Conservation (phyloP, 2,888 invertebrate genomes). For the Tenthredo livida region DNA sequence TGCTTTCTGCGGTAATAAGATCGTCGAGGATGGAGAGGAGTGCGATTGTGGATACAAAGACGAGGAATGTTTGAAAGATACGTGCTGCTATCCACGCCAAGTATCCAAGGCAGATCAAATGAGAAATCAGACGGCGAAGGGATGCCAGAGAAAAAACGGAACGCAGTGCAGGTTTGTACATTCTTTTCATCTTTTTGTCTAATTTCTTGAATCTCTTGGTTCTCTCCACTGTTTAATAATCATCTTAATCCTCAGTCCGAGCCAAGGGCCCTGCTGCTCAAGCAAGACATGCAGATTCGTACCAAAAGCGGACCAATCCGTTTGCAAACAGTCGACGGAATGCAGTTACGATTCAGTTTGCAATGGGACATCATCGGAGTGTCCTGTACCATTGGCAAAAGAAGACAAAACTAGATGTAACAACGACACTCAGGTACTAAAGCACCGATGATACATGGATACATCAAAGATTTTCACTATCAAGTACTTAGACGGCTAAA, state of each 20-base stretch:
- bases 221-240: not conserved
- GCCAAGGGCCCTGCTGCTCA: slow-evolving; percentile 98
- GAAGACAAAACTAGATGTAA: slow-evolving; percentile 97
- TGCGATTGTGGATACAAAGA: slow-evolving; percentile 98
- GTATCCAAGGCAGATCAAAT: slow-evolving; percentile 86
- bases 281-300: slow-evolving; percentile 89
- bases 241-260: slow-evolving; percentile 84
- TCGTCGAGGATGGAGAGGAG: slow-evolving; percentile 98
- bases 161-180: slow-evolving; percentile 88
- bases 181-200: not conserved
- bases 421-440: slow-evolving; percentile 87
- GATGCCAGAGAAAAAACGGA: slow-evolving; percentile 88
- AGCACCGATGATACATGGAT: not conserved
- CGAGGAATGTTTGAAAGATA: slow-evolving; percentile 91
- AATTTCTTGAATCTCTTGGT: not conserved
- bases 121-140: slow-evolving; percentile 86
- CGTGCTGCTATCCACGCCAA: slow-evolving; percentile 95
- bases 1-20: slow-evolving; percentile 99
- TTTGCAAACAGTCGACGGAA: slow-evolving; percentile 92
- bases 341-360: slow-evolving; percentile 95
- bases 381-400: slow-evolving; percentile 91
- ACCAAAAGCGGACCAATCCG: slow-evolving; percentile 82
- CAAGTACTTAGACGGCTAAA: not conserved
- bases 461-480: not conserved
- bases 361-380: slow-evolving; percentile 91